These are phyloP conservation scores for Ptychodera flava DNA, from an alignment of 35 echinoderm and acorn worm species.

Conservation along the genomic window DNA sequence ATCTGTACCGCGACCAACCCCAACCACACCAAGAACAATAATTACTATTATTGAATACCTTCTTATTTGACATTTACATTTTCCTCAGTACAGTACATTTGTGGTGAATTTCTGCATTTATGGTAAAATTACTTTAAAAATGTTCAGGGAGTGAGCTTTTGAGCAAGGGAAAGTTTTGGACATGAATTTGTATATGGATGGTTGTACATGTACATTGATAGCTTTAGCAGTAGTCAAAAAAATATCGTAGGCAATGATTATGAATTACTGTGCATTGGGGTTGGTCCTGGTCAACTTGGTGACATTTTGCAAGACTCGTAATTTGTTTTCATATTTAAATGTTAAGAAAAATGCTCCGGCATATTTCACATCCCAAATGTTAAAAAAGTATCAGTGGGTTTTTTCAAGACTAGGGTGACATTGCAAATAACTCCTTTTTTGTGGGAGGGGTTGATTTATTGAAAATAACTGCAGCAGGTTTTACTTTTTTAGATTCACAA, in stretches of 20 bases:
- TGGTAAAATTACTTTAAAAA: no score
- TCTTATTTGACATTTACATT: slow-evolving; percentile 2
- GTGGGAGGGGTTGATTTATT: neutral
- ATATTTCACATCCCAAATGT: neutral
- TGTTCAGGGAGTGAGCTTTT: neutral
- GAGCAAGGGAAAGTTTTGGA: neutral
- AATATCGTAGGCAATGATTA: neutral
- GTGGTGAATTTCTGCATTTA: neutral
- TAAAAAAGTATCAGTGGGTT: no score
- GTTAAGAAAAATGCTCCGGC: neutral
- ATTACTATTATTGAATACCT: neutral
- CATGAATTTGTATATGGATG: neutral
- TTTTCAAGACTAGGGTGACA: no score
- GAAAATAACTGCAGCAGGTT: neutral
- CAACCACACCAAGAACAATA: neutral
- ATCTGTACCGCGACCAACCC: neutral
- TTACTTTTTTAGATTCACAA: neutral
- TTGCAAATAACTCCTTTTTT: no score
- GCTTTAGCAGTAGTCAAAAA: no score
- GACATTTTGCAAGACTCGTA: neutral
- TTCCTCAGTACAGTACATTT: neutral
- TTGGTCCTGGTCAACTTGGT: neutral
- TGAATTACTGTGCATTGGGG: neutral
- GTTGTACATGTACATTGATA: neutral
- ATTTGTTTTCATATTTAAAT: neutral